phyloP scores from a whole-genome alignment of 30 jellyfish, hydroid and myxozoan genomes.

The Calvadosia cruxmelitensis region DNA sequence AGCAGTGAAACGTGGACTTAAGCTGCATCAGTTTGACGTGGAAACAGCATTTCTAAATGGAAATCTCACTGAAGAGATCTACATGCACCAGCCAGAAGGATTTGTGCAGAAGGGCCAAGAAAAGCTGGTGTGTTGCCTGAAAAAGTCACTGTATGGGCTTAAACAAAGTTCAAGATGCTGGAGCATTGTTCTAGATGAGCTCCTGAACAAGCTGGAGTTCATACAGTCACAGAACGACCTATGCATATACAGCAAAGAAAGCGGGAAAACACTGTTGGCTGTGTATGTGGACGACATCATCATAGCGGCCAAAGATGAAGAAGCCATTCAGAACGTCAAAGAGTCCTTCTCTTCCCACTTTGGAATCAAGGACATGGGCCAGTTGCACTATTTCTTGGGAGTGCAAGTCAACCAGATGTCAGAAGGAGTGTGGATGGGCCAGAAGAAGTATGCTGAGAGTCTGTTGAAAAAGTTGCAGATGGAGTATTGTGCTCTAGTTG shows the following conservation, averaged over 20 bases:
- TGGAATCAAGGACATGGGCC: slow-evolving; percentile 25
- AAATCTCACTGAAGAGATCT: slow-evolving; percentile 21
- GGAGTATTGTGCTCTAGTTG: slow-evolving; percentile 15
- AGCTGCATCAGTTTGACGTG: slow-evolving; percentile 30
- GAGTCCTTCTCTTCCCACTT: slow-evolving; percentile 6
- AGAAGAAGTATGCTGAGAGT: neutral
- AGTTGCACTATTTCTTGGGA: slow-evolving; percentile 29
- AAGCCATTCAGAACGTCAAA: neutral
- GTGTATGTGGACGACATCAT: slow-evolving; percentile 41
- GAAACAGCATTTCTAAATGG: slow-evolving; percentile 43
- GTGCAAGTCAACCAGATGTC: slow-evolving; percentile 2
- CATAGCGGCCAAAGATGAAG: slow-evolving; percentile 8
- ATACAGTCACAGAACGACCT: slow-evolving; percentile 10
- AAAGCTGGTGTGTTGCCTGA: no score
- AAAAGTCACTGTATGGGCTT: no score
- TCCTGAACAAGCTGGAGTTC: slow-evolving; percentile 16
- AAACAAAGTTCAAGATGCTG: no score
- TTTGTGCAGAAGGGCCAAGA: no score
- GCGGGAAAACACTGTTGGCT: slow-evolving; percentile 8
- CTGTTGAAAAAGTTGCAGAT: slow-evolving; percentile 15
- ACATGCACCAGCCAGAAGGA: no score
- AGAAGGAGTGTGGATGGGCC: slow-evolving; percentile 28
- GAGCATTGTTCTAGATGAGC: slow-evolving; percentile 23
- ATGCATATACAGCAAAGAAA: neutral
- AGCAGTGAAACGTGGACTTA: slow-evolving; percentile 15